phyloP scores from a whole-genome alignment of 2,113 vertebrate species.

The Apus apus region DNA sequence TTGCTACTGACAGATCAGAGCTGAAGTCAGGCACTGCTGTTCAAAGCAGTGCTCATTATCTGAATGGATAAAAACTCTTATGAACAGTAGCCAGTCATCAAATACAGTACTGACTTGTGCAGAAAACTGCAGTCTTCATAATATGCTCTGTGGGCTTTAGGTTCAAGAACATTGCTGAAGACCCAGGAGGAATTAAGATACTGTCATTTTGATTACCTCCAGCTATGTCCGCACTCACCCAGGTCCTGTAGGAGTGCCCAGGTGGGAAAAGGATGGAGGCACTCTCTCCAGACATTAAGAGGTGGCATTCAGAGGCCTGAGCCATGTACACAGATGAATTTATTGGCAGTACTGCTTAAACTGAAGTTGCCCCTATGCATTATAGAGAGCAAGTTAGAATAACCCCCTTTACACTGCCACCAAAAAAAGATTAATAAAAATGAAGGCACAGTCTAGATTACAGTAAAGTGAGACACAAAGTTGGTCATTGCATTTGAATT shows the following conservation, averaged over 20 bases:
- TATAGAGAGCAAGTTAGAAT: background rate
- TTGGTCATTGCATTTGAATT: constrained; percentile 61
- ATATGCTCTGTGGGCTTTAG: background rate
- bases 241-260: background rate
- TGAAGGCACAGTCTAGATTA: background rate
- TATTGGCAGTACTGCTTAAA: background rate
- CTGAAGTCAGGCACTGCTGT: background rate
- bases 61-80: background rate
- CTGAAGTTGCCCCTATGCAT: background rate
- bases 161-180: background rate
- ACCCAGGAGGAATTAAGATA: background rate
- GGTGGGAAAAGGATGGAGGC: background rate
- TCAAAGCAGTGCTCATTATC: background rate
- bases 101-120: background rate
- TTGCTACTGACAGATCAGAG: background rate
- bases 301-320: background rate
- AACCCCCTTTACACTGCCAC: background rate
- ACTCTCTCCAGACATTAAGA: background rate
- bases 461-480: constrained; percentile 29
- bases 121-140: background rate
- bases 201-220: background rate
- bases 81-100: background rate
- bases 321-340: background rate
- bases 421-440: background rate
- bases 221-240: background rate